A percentile compares a stretch with the other conserved stretches of the same genome.
phyloP scores from a whole-genome alignment of 1,140 invertebrate species.

The Drosophila sproati region DNA sequence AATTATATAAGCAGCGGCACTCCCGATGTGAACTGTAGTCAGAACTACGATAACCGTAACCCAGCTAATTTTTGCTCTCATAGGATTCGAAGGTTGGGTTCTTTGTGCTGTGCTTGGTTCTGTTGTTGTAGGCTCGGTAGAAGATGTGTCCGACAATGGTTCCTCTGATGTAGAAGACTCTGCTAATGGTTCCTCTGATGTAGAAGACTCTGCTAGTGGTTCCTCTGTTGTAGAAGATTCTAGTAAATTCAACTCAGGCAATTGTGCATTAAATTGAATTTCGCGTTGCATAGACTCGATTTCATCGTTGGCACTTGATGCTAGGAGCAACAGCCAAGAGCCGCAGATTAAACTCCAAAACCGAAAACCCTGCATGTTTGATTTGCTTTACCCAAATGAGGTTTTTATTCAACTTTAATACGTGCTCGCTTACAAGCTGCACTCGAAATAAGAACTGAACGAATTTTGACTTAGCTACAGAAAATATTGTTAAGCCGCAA shows the following conservation, averaged over 20 bases:
- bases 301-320: background rate
- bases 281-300: background rate
- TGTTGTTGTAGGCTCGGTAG: background rate
- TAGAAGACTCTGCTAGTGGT: background rate
- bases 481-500: background rate
- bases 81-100: background rate
- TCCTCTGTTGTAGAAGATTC: background rate
- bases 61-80: background rate
- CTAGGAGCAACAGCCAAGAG: background rate
- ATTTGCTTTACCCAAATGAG: background rate
- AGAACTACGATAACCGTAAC: background rate
- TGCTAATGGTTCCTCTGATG: too few relatives aligned
- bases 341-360: background rate
- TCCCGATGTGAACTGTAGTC: background rate
- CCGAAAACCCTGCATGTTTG: background rate
- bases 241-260: background rate
- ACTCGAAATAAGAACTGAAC: background rate
- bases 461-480: background rate
- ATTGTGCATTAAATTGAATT: background rate
- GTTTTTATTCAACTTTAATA: background rate
- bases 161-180: background rate
- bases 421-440: background rate
- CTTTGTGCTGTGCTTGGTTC: background rate
- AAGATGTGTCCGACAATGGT: too few relatives aligned
- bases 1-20: background rate